Evolutionary conservation across 2,113 vertebrate genomes (phyloP).

Genomic region (Periophthalmodon schlosseri): DNA sequence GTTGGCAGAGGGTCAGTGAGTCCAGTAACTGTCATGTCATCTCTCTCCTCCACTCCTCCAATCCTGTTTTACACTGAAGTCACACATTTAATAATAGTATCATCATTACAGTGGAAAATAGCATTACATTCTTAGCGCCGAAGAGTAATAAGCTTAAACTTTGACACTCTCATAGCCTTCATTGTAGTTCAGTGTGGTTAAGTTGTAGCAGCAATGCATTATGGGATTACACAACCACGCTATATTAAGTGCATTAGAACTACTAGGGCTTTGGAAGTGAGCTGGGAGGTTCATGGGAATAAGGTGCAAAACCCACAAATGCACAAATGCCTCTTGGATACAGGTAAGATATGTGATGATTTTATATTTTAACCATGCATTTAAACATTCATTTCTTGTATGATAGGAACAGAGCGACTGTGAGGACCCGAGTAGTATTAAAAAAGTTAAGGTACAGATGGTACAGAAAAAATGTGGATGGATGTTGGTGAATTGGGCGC

Average conservation of each 20-base stretch:
- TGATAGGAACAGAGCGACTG: no score
- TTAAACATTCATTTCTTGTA: no score
- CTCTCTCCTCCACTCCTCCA: background rate
- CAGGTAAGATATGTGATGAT: no score
- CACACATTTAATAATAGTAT: background rate
- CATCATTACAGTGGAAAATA: background rate
- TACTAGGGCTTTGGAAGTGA: background rate
- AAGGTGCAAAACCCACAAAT: background rate
- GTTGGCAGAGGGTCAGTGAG: background rate
- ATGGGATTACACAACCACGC: background rate
- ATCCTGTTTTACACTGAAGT: background rate
- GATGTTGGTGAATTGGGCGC: no score
- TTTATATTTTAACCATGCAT: no score
- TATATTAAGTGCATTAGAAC: conserved; percentile 1
- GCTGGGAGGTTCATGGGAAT: background rate
- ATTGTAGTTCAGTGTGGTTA: background rate
- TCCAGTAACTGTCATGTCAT: conserved; percentile 6
- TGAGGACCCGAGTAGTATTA: no score
- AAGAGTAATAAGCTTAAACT: background rate
- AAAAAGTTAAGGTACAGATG: no score
- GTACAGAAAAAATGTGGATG: no score
- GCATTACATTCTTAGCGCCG: background rate
- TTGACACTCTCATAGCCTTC: background rate
- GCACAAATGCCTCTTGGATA: background rate
- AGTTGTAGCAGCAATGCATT: background rate